Base-by-base conservation (phyloP, 2,797 vertebrate genomes). In the Heterohyrax brucei region DNA sequence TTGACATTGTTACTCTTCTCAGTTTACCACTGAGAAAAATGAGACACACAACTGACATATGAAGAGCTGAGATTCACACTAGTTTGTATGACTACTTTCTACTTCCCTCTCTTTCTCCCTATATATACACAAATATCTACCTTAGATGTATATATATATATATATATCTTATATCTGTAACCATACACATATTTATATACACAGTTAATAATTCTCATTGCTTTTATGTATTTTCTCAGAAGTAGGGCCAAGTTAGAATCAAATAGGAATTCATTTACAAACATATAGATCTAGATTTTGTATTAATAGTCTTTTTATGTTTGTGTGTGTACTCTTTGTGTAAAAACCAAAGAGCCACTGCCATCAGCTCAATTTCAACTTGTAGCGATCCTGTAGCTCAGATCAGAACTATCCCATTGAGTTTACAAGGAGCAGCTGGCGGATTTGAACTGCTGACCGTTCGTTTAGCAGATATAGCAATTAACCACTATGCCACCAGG, bases 221-320 rank as follows among this genome's bases (percentile, higher is more conserved):
- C 81, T 48, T 19, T n/a, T 62, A 75, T 62, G 53, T 64, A 50
- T 81, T 95, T 93, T 79, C 64, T 93, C 59, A 82, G 26, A 68
- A 80, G 44, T 61, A 93, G 62, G 91, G 75, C 10, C 13, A 50
- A 44, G 12, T 90, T 84, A 76, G 3, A 68, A 66, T 61, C 53
- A 86, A 53, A 80, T 44, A 90, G 61, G 46, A 66, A 73, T 78
- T 95, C 26, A 91, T 72, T 53, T 91, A 44, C 70, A 83, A 61
- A 77, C 12, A 86, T 4, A 30, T n/a, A 46, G 33, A 21, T 78
- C 61, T 84, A 94, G 46, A 22, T 22, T 1, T 53, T 53, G 2
- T 76, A 30, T 61, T 66, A 83, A 46, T 26, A 82, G 30, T 19
- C 9, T 84, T 68, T 53, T 91, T 82, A 44, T 75, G 18, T 64